Conservation (phyloP, 2,888 invertebrate genomes). For the Metalampra italica region DNA sequence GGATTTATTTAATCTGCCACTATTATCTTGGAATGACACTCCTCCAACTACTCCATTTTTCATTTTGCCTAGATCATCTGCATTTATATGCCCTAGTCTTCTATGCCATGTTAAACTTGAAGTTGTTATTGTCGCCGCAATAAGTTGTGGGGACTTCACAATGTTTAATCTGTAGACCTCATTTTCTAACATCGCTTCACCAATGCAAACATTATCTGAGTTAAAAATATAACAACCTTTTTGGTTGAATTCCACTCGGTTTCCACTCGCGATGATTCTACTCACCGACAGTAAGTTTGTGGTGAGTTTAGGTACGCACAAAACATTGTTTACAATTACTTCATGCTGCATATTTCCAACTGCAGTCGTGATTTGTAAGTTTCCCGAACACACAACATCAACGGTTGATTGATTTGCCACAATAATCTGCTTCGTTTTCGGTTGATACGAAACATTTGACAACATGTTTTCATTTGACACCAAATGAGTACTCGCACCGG, state of each 20-base stretch:
- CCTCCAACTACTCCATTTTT: conserved; percentile 19
- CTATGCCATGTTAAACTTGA: conserved; percentile 14
- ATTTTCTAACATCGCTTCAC: conserved; percentile 8
- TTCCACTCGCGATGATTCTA: conserved; percentile 17
- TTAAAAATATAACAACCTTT: conserved; percentile 15
- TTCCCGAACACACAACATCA: conserved; percentile 15
- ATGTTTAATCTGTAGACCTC: conserved; percentile 17
- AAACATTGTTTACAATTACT: conserved; percentile 12
- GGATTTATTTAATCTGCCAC: conserved; percentile 9
- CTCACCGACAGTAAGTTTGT: conserved; percentile 22
- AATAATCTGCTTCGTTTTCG: conserved; percentile 11
- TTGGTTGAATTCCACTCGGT: conserved; percentile 12
- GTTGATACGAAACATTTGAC: background rate
- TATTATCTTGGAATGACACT: conserved; percentile 14
- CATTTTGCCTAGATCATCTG: conserved; percentile 14
- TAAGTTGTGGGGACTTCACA: background rate
- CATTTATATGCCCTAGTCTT: conserved; percentile 19
- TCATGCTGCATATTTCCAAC: conserved; percentile 6
- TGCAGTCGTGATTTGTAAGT: conserved; percentile 14
- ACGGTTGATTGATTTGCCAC: conserved; percentile 17
- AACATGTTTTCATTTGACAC: conserved; percentile 18
- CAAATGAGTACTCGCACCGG: conserved; percentile 19
- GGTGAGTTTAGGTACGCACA: conserved; percentile 21
- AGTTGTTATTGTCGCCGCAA: background rate
- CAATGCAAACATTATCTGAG: conserved; percentile 9